Percentiles rank a stretch among this genome's conserved stretches.
phyloP scores from a whole-genome alignment of 2,888 invertebrate species.

The Phyllotreta cruciferae region DNA sequence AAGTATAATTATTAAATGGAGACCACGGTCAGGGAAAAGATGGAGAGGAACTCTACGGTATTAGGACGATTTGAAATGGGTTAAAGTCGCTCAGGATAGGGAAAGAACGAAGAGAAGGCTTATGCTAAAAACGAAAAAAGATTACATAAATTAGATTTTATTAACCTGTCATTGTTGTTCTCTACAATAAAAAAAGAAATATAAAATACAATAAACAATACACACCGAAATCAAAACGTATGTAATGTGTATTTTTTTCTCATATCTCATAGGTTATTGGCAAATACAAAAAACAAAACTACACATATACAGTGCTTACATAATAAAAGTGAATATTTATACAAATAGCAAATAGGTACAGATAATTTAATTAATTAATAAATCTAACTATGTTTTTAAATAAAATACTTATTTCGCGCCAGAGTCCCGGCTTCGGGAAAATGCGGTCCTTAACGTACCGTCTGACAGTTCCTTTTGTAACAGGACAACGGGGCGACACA shows the following conservation, averaged over 20 bases:
- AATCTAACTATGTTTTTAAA: slow-evolving; percentile 43
- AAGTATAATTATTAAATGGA: too few relatives aligned
- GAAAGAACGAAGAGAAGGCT: too few relatives aligned
- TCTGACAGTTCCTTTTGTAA: slow-evolving; percentile 50
- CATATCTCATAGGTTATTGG: slow-evolving; percentile 55
- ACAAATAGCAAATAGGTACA: slow-evolving; percentile 61
- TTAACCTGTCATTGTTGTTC: slow-evolving; percentile 42
- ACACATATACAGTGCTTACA: slow-evolving; percentile 62
- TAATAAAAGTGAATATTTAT: slow-evolving; percentile 61
- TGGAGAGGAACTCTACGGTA: too few relatives aligned
- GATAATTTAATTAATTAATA: slow-evolving; percentile 56
- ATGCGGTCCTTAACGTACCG: slow-evolving; percentile 59
- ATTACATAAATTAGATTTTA: slow-evolving; percentile 44
- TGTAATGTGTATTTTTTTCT: slow-evolving; percentile 58
- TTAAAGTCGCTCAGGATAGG: too few relatives aligned
- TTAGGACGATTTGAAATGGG: too few relatives aligned
- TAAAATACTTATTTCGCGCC: slow-evolving; percentile 30
- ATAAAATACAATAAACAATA: slow-evolving; percentile 51
- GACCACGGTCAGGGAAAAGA: too few relatives aligned
- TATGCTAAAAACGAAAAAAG: too few relatives aligned
- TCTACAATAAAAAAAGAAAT: slow-evolving; percentile 44
- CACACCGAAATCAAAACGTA: slow-evolving; percentile 50
- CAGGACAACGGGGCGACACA: slow-evolving; percentile 44
- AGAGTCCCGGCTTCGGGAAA: slow-evolving; percentile 33
- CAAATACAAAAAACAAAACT: slow-evolving; percentile 61